Evolutionary conservation across 1,140 invertebrate species (phyloP), one percentile per base, ranked within the genome.

Genomic region (Achatina immaculata): DNA sequence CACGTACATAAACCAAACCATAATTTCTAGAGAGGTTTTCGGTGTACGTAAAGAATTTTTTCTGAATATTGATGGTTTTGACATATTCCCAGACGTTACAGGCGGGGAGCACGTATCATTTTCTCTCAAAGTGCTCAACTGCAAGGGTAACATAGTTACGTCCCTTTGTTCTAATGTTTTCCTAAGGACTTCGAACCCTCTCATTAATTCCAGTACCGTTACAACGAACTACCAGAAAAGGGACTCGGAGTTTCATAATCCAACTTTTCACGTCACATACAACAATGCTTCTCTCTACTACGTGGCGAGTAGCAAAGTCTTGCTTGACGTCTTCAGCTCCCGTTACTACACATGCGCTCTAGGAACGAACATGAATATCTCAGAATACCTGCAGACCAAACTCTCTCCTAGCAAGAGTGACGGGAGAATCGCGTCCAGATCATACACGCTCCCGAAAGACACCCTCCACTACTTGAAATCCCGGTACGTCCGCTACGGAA

Each of bases 51-150:
- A 74, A n/a, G 6, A 55, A 31, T 31, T 51, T 24, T 74, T 74
- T 28, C 4, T 19, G 7, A 34, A 6, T n/a, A 3, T 74, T 16
- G 72, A 43, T 4, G 42, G 45, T 24, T 74, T 74, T 45, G 72
- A 74, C 34, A 48, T 31, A 2, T 2, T 34, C 24, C 24, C 36
- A 7, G 24, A 45, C 36, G 42, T n/a, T 19, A 48, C 72, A 51
- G 72, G 72, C 1, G 40, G 42, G 0, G 72, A 74, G n/a, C 28
- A 51, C 28, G 31, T 74, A 2, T 21, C 42, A 9, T 55, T 74
- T 74, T 74, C 72, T 16, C 31, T 74, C 16, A 74, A 74, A 74
- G 40, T 55, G 31, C 28, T 74, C 2, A 74, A 51, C 72, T 74
- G 72, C 28, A n/a, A 43, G 14, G 72, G 72, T 4, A 51, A 74